These are phyloP conservation scores for Microvelia longipes DNA, from an alignment of 1,140 invertebrate species.

Conservation along the genomic window DNA sequence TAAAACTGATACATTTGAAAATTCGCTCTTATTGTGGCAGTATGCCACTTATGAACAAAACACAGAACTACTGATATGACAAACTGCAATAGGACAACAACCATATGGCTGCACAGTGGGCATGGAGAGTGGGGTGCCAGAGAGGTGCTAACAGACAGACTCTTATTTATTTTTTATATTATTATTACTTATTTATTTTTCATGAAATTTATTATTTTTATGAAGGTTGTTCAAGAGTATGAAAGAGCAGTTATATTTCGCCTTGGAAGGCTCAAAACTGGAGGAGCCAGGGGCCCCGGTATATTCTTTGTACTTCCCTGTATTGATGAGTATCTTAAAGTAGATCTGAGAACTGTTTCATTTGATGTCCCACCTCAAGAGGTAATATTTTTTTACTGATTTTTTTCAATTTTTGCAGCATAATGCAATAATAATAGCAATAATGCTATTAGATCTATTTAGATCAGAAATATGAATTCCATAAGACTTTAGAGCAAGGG, in stretches of 20 bases:
- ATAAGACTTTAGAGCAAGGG: background rate
- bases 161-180: no score
- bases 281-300: constrained; percentile 62
- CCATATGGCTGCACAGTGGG: no score
- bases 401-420: background rate
- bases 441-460: background rate
- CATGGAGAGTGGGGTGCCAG: no score
- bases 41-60: no score
- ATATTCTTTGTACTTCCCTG: constrained; percentile 91
- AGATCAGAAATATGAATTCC: background rate
- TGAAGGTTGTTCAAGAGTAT: constrained; percentile 59
- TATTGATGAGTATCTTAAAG: constrained; percentile 80
- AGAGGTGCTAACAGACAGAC: no score
- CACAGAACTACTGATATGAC: no score
- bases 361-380: constrained; percentile 93
- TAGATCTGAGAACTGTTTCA: constrained; percentile 75
- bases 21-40: no score
- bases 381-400: no score
- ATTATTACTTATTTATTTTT: no score
- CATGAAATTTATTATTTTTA: no score
- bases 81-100: no score
- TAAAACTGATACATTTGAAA: no score
- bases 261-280: constrained; percentile 46
- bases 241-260: constrained; percentile 62
- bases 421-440: background rate